Evolutionary conservation across 1,140 invertebrate genomes (phyloP).

Genomic region (Tribolium madens): DNA sequence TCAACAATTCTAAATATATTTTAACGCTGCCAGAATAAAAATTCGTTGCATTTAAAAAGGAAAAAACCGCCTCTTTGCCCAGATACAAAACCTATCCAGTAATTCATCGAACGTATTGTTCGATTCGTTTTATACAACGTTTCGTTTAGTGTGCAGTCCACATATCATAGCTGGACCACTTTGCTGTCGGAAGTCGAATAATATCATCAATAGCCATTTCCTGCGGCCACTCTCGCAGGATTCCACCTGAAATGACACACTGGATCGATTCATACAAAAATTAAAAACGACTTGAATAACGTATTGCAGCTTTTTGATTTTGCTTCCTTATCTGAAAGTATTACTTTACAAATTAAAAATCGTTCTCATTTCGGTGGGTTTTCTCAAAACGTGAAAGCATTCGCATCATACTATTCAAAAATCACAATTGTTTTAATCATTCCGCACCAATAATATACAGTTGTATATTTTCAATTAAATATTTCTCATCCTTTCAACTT

Average conservation of each 20-base stretch:
- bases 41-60: constrained; percentile 31
- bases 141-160: constrained; percentile 53
- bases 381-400: neutral
- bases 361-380: neutral
- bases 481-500: neutral
- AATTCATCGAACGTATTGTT: constrained; percentile 53
- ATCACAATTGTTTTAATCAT: neutral
- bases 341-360: constrained; percentile 23
- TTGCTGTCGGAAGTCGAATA: constrained; percentile 52
- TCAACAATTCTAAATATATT: constrained; percentile 52
- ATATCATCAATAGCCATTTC: constrained; percentile 52
- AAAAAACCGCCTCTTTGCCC: neutral
- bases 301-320: neutral
- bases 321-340: constrained; percentile 2
- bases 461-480: constrained; percentile 9
- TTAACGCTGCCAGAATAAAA: constrained; percentile 38
- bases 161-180: constrained; percentile 52
- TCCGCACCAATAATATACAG: no score
- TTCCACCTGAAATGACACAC: constrained; percentile 25
- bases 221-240: constrained; percentile 36
- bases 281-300: constrained; percentile 24
- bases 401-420: neutral
- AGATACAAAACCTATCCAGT: constrained; percentile 27
- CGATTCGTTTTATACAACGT: constrained; percentile 46
- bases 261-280: constrained; percentile 15